Conservation (phyloP, 2,888 invertebrate species). For the Gymnocheta viridis region DNA sequence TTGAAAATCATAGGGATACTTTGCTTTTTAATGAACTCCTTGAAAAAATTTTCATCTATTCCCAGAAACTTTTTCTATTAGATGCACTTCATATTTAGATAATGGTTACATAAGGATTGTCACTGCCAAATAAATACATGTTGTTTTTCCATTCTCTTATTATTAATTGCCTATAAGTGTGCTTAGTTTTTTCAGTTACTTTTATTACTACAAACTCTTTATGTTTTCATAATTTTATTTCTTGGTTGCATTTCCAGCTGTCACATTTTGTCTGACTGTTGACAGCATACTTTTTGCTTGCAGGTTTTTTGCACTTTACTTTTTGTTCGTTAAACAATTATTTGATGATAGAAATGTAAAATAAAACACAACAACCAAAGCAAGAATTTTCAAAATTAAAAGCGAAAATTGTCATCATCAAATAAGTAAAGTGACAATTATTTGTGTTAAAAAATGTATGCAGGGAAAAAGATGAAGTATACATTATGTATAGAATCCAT, state of each 20-base stretch:
- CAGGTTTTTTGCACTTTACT: conserved; percentile 30
- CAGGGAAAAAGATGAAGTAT: not conserved
- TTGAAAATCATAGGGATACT: too few relatives aligned
- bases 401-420: conserved; percentile 57
- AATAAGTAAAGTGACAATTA: conserved; percentile 67
- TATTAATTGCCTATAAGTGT: not conserved
- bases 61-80: too few relatives aligned
- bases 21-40: too few relatives aligned
- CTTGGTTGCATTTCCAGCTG: conserved; percentile 33
- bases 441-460: conserved; percentile 30
- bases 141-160: too few relatives aligned
- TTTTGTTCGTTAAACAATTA: conserved; percentile 36
- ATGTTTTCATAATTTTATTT: not conserved
- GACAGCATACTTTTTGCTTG: conserved; percentile 43
- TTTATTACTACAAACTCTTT: not conserved
- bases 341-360: conserved; percentile 3
- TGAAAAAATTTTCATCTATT: too few relatives aligned
- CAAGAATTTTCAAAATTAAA: not conserved
- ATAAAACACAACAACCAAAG: not conserved
- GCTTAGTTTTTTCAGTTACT: not conserved
- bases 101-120: too few relatives aligned
- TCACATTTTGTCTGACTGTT: conserved; percentile 49
- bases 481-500: not conserved
- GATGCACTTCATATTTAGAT: too few relatives aligned
- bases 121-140: too few relatives aligned